Base-by-base conservation (phyloP, 2,797 vertebrate species). In the Gadopsis bispinosus region DNA sequence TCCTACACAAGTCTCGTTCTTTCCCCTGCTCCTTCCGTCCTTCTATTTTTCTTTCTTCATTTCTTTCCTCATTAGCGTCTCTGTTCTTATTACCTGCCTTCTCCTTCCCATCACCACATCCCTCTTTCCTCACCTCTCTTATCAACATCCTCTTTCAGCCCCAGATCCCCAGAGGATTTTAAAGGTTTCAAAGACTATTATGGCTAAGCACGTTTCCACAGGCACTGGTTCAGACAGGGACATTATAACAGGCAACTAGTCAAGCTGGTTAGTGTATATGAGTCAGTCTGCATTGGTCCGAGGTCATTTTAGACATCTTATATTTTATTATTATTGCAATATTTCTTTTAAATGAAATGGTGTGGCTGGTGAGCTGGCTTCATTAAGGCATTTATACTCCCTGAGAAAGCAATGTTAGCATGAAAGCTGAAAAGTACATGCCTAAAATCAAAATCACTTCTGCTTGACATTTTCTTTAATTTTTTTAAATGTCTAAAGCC, bases 111-210 rank as follows among this genome's bases (percentile, higher is more conserved):
- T 80, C 71, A 56, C 53, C 74, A 54, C 58, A 5, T 81, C 66
- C 53, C 72, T 87, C 87, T 88, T 77, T 90, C 74, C 63, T 73
- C 85, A 80, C 86, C 80, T 83, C 69, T 79, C 86, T 85, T 89
- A 90, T 91, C 84, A 75, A 80, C 81, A 77, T 85, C 82, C 68
- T 69, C 53, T 73, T 80, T 76, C 59, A 67, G 69, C 45, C 17
- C 31, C 67, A 48, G 17, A 55, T 70, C 86, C 79, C 88, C 33
- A 5, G 73, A 85, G 83, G 75, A 72, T 81, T 85, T 55, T 39
- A 37, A 76, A 56, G 77, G 54, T 72, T 84, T 87, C 67, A 83
- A 66, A 54, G 59, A 69, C 65, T 73, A 54, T 79, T 62, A 71
- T 64, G 45, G 75, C n/a, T 64, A 80, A 86, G 69, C 63, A 54